phyloP scores from a whole-genome alignment of 2,888 invertebrate genomes.

The Rhogogaster chlorosoma region DNA sequence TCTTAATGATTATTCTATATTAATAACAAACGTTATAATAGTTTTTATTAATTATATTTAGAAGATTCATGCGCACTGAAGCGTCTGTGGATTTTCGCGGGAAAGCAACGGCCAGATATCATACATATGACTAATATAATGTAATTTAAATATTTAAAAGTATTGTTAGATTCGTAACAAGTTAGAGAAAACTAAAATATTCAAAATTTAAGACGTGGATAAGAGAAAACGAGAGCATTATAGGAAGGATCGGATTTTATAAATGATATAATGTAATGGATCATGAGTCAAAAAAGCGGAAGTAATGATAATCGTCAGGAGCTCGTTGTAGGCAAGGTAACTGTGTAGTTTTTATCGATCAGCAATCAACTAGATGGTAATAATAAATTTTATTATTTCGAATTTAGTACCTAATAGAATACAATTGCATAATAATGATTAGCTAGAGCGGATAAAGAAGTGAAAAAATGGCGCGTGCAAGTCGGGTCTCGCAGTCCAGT shows the following conservation, averaged over 20 bases:
- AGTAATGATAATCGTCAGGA: constrained; percentile 5
- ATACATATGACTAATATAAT: neutral
- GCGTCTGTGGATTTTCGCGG: neutral
- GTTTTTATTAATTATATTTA: neutral
- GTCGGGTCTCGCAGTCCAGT: neutral
- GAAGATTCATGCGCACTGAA: neutral
- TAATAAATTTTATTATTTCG: neutral
- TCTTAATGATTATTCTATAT: neutral
- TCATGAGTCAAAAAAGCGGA: constrained; percentile 22
- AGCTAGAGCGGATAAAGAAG: neutral
- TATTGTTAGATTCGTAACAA: neutral
- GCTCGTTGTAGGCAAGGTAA: neutral
- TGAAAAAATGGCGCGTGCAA: neutral
- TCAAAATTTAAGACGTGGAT: neutral
- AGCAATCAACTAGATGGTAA: neutral
- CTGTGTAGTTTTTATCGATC: neutral
- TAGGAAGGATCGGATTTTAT: neutral
- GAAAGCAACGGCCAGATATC: neutral
- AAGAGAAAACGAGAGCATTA: neutral
- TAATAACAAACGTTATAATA: neutral
- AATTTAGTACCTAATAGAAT: neutral
- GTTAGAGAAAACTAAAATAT: neutral
- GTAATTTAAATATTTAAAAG: neutral
- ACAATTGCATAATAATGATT: neutral
- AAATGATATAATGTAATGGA: neutral